These are phyloP conservation scores for Acheta domesticus DNA, from an alignment of 2,888 invertebrate species.

Conservation along the genomic window DNA sequence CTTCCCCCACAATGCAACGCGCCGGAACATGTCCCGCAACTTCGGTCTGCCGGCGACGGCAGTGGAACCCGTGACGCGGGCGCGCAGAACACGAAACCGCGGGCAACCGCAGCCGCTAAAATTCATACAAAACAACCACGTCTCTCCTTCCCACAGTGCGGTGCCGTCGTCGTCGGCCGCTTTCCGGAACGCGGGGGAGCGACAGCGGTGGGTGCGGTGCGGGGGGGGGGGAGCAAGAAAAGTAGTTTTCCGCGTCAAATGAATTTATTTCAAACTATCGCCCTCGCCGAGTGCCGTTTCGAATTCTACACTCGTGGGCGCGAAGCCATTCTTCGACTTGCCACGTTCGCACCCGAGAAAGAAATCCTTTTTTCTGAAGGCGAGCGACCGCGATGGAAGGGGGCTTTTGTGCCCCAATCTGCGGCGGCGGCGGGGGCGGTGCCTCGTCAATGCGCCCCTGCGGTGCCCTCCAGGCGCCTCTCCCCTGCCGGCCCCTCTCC, in stretches of 20 bases:
- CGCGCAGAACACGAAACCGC: slow-evolving; percentile 6
- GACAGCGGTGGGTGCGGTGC: too few relatives aligned
- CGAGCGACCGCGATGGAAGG: background rate
- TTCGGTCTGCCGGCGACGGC: background rate
- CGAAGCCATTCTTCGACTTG: background rate
- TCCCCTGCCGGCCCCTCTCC: background rate
- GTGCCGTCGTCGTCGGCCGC: too few relatives aligned
- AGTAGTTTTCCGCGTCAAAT: slow-evolving; percentile 18
- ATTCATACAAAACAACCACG: slow-evolving; percentile 7
- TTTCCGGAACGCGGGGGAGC: too few relatives aligned
- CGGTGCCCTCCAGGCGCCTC: background rate
- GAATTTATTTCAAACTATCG: slow-evolving; percentile 18
- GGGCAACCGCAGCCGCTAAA: background rate
- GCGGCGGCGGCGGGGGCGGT: background rate
- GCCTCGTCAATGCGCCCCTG: background rate
- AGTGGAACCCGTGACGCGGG: background rate
- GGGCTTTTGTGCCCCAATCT: slow-evolving; percentile 1
- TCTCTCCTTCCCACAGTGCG: background rate
- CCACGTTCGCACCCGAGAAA: background rate
- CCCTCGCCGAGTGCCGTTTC: background rate
- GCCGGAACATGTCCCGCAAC: background rate
- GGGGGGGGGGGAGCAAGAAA: background rate
- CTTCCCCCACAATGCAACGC: background rate
- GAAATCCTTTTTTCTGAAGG: background rate
- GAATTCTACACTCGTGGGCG: background rate